A percentile compares a stretch with the other conserved stretches of the same genome.
These are phyloP conservation scores for Napeogenes sylphis DNA, from an alignment of 2,888 invertebrate species.

Conservation along the genomic window DNA sequence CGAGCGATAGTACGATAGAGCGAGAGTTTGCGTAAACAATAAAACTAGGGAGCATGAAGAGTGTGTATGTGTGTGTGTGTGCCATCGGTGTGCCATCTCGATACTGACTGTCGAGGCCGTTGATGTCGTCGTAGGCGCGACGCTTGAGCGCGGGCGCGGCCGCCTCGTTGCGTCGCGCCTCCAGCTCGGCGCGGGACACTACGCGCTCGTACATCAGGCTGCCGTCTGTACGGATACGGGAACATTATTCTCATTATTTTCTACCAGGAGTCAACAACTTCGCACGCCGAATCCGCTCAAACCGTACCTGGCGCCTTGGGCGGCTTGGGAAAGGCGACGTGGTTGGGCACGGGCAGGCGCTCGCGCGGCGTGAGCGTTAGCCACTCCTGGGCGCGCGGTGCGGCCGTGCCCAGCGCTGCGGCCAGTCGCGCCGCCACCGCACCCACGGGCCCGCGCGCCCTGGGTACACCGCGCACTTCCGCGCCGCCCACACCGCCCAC, in stretches of 20 bases:
- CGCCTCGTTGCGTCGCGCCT: conserved; percentile 74
- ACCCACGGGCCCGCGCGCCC: conserved; percentile 66
- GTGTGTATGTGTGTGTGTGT: background rate
- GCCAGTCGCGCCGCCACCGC: conserved; percentile 63
- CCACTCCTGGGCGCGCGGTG: conserved; percentile 81
- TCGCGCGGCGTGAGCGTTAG: conserved; percentile 84
- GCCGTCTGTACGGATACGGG: conserved; percentile 78
- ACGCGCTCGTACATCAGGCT: conserved; percentile 92
- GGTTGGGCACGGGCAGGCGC: conserved; percentile 87
- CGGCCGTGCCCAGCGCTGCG: conserved; percentile 48
- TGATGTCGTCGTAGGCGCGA: conserved; percentile 92
- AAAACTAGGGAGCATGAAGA: background rate
- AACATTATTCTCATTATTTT: too few species aligned
- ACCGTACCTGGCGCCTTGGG: conserved; percentile 87
- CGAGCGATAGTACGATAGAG: background rate
- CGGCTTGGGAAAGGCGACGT: conserved; percentile 92
- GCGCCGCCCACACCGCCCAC: conserved; percentile 60
- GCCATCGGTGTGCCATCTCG: background rate
- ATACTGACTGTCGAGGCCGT: conserved; percentile 90
- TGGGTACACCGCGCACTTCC: conserved; percentile 50
- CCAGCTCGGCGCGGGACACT: conserved; percentile 85
- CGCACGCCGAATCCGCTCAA: conserved; percentile 15
- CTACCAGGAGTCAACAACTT: background rate
- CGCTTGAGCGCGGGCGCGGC: conserved; percentile 81
- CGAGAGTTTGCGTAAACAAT: background rate